Base-by-base conservation (phyloP, 2,888 invertebrate genomes). In the Drosophila antonietae region DNA sequence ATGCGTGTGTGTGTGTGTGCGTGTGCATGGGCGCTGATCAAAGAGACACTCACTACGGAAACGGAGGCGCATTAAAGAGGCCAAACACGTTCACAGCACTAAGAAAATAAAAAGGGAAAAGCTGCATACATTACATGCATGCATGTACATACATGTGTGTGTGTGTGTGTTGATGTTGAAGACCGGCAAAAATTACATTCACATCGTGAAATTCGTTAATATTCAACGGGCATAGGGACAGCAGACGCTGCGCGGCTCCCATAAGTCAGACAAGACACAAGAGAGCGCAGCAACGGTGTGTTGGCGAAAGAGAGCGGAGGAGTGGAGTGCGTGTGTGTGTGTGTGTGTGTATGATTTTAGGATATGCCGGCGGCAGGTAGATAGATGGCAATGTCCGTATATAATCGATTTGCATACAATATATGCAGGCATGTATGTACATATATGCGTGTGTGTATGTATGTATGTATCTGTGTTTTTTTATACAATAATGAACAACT, bases 71-170 rank as follows among this genome's bases (percentile, higher is more conserved):
- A 84, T 84, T 83, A 63, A 70, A 66, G 69, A 89, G 74, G 69
- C 84, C 60, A 76, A 75, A 76, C 84, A 87, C 84, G 77, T 80
- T 46, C 37, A 46, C 51, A 66, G 52, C 49, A 63, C 57, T 41
- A 58, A 61, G 43, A 28, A 35, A 39, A 80, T 57, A 88, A 82
- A 83, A 83, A 81, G 81, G 87, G 81, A 84, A 88, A 83, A 78
- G 83, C 51, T 68, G 70, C 47, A 80, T 53, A 49, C 49, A 65
- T 37, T 43, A 4, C 20, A n/a, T 35, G 7, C 1, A 8, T 18
- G 6, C 28, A 2, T 9, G 14, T 14, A 14, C 1, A 8, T 18
- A 3, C 28, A 2, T 9, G 14, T 14, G 14, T 18, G 8, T 37
- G 14, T 39, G 1, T 18, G 7, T 20, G 18, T 46, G 28, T 12